Base-by-base conservation (phyloP, 2,888 invertebrate species). In the Melolontha melolontha region DNA sequence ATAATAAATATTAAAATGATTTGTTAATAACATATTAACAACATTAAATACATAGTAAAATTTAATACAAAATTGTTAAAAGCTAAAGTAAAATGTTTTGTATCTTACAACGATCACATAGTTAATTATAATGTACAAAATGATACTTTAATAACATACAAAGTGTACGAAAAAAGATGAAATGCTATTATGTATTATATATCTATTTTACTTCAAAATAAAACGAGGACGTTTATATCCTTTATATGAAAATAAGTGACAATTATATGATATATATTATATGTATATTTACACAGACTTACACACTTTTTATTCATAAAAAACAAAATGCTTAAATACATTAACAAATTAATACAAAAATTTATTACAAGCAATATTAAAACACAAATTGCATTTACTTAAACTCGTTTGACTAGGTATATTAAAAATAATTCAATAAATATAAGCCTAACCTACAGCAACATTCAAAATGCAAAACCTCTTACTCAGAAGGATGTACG, bases 51-150 rank as follows among this genome's bases (percentile, higher is more conserved):
- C n/a, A n/a, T 62, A 57, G 16, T 51, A 64, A 51, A 59, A 66
- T 59, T 59, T 50, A 41, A 49, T 50, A 59, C 64, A 64, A 67
- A 54, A 52, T 47, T 14, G 34, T 39, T 64, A 64, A 62, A 14
- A 55, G 55, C 40, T 62, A 64, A 34, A 54, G 27, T 34, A 34
- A 34, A 34, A 47, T 64, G 39, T 34, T 62, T 17, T 69, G 51
- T 69, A 65, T 65, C 65, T 69, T 69, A 65, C 65, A 69, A 63
- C 69, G 62, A 69, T 69, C 69, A 69, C 69, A 69, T 69, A 63
- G 64, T 69, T 69, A 69, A 67, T 67, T 62, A 67, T 59, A 66
- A 67, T 67, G 50, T 67, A 67, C 66, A 67, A 67, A 59, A 59
- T 41, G 34, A 54, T 41, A 54, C 14, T 64, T 14, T 50, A 29